Evolutionary conservation across 1,140 invertebrate genomes (phyloP).

Genomic region (Nomia melanderi): DNA sequence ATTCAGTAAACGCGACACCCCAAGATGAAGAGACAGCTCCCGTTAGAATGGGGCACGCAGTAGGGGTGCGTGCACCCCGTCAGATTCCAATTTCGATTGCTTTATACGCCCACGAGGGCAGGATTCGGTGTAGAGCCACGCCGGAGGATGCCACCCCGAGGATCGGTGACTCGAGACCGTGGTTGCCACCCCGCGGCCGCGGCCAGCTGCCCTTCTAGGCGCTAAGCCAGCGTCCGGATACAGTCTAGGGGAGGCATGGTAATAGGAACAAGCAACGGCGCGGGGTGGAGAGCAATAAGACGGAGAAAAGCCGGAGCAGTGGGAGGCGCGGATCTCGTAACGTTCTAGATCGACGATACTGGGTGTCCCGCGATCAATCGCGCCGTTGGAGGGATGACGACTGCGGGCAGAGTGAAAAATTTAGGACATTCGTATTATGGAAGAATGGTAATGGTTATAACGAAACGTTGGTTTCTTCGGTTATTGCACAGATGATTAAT

Average conservation of each 20-base stretch:
- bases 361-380: no score
- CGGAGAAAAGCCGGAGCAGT: slow-evolving; percentile 17
- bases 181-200: neutral
- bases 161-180: neutral
- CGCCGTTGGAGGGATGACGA: no score
- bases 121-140: neutral
- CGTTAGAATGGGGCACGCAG: neutral
- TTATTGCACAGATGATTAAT: no score
- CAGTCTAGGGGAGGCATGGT: slow-evolving; percentile 13
- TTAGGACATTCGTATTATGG: no score
- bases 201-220: slow-evolving; percentile 16
- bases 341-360: neutral
- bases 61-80: neutral
- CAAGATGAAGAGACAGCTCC: neutral
- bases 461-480: no score
- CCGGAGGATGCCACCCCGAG: slow-evolving; percentile 13
- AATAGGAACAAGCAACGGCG: slow-evolving; percentile 7
- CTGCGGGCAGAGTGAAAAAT: no score
- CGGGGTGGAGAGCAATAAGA: neutral
- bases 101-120: neutral
- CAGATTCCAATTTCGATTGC: slow-evolving; percentile 29
- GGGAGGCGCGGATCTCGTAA: slow-evolving; percentile 22
- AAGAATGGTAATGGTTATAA: no score
- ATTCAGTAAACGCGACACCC: neutral
- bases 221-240: slow-evolving; percentile 13